phyloP scores from a whole-genome alignment of 2,113 vertebrate species.

The Ranitomeya variabilis region DNA sequence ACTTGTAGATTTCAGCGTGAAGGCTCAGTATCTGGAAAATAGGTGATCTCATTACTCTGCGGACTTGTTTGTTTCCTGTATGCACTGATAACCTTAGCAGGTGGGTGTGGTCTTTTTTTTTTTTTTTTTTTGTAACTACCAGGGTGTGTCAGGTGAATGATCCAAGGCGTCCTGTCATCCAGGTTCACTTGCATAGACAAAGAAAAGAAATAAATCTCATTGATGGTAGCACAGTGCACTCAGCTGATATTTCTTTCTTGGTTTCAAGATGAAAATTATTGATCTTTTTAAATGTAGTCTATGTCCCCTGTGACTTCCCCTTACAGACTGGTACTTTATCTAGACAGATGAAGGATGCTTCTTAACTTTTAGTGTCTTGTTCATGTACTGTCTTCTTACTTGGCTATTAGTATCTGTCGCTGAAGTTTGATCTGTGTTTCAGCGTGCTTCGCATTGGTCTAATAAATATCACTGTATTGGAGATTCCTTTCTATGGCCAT shows the following conservation, averaged over 20 bases:
- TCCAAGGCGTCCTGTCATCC: not conserved
- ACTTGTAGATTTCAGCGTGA: not conserved
- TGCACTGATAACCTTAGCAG: conserved; percentile 27
- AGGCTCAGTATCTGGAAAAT: not conserved
- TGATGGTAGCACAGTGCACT: conserved; percentile 38
- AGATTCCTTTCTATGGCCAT: not conserved
- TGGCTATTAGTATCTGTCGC: conserved; percentile 20
- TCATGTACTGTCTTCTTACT: conserved; percentile 15
- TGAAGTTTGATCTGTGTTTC: not conserved
- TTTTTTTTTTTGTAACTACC: conserved; percentile 15
- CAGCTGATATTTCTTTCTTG: conserved; percentile 47
- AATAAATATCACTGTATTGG: not conserved
- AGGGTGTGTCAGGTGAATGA: conserved; percentile 40
- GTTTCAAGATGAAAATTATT: conserved; percentile 54
- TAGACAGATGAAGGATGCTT: conserved; percentile 18
- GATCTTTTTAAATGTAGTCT: conserved; percentile 48
- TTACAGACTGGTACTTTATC: conserved; percentile 38
- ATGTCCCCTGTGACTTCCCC: conserved; percentile 38
- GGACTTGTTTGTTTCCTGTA: conserved; percentile 28
- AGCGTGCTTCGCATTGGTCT: not conserved
- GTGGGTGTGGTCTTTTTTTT: not conserved
- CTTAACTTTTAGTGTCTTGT: conserved; percentile 19
- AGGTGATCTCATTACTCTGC: conserved; percentile 20
- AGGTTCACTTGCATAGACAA: conserved; percentile 38
- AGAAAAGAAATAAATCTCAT: conserved; percentile 20